phyloP scores from a whole-genome alignment of 2,888 invertebrate species.

The Drosophila eohydei region DNA sequence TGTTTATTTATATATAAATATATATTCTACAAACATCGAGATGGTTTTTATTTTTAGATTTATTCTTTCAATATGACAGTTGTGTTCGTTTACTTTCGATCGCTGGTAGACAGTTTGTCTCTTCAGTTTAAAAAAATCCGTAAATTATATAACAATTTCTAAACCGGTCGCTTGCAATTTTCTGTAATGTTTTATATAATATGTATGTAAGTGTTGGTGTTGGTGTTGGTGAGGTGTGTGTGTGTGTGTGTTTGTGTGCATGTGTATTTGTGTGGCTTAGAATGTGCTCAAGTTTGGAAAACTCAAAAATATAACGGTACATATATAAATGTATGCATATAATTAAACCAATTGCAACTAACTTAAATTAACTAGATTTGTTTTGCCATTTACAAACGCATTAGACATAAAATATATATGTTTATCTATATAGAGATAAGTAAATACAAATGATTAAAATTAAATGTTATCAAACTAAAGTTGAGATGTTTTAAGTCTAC shows the following conservation, averaged over 20 bases:
- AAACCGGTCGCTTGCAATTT: slow-evolving; percentile 31
- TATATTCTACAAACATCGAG: slow-evolving; percentile 71
- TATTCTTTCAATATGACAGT: slow-evolving; percentile 75
- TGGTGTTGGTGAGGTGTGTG: slow-evolving; percentile 1
- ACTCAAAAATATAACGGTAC: slow-evolving; percentile 45
- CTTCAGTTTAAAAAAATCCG: slow-evolving; percentile 37
- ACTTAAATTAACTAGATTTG: slow-evolving; percentile 70
- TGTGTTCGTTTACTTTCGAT: slow-evolving; percentile 75
- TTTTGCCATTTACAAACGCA: slow-evolving; percentile 38
- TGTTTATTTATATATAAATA: slow-evolving; percentile 22
- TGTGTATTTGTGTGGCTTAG: slow-evolving; percentile 45
- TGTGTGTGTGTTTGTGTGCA: slow-evolving; percentile 24
- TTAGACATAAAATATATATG: slow-evolving; percentile 15
- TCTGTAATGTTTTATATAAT: slow-evolving; percentile 29
- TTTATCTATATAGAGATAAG: slow-evolving; percentile 2
- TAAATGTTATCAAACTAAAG: slow-evolving; percentile 48
- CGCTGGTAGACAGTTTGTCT: slow-evolving; percentile 57
- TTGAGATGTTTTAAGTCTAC: slow-evolving; percentile 52
- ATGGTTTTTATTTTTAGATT: slow-evolving; percentile 52
- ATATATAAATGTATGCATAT: slow-evolving; percentile 12
- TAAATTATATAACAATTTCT: slow-evolving; percentile 70
- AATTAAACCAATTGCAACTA: slow-evolving; percentile 67
- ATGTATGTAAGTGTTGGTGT: slow-evolving; percentile 21
- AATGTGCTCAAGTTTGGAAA: slow-evolving; percentile 69
- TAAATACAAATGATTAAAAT: slow-evolving; percentile 41